phyloP scores from a whole-genome alignment of 2,888 invertebrate genomes.

The Alcis repandata region DNA sequence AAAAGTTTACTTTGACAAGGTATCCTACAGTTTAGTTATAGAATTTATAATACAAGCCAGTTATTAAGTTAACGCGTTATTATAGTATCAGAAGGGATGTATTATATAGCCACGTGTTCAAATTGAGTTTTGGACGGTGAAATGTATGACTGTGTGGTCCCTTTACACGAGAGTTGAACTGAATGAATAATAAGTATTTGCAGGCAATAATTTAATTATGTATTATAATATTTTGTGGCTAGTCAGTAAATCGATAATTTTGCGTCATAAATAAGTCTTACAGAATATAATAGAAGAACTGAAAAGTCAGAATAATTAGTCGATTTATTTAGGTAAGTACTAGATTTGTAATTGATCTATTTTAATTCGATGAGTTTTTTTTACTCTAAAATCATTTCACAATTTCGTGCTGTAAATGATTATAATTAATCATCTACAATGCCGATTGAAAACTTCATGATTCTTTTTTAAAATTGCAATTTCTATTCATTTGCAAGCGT shows the following conservation, averaged over 20 bases:
- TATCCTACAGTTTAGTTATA: not conserved
- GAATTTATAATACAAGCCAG: slow-evolving; percentile 33
- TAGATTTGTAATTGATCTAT: too few species aligned
- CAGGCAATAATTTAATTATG: not conserved
- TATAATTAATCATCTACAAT: slow-evolving; percentile 5
- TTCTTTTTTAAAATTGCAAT: slow-evolving; percentile 43
- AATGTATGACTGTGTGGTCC: slow-evolving; percentile 33
- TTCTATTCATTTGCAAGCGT: slow-evolving; percentile 45
- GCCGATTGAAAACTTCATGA: slow-evolving; percentile 18
- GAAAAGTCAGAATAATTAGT: too few species aligned
- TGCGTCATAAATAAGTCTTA: too few species aligned
- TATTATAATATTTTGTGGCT: too few species aligned
- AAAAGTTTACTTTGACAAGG: slow-evolving; percentile 6
- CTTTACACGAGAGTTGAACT: slow-evolving; percentile 9
- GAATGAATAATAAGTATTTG: slow-evolving; percentile 8
- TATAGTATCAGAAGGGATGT: slow-evolving; percentile 42
- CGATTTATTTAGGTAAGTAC: too few species aligned
- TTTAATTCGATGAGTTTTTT: too few species aligned
- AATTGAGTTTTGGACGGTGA: slow-evolving; percentile 24
- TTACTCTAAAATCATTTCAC: too few species aligned
- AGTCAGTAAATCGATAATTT: too few species aligned
- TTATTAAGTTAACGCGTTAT: slow-evolving; percentile 55
- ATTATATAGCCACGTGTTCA: slow-evolving; percentile 27
- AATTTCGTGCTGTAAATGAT: not conserved
- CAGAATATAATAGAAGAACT: too few species aligned